Percentiles rank a stretch among this genome's conserved stretches.
Conservation (phyloP, 2,797 vertebrate species). For the Aotus griseimembra region DNA sequence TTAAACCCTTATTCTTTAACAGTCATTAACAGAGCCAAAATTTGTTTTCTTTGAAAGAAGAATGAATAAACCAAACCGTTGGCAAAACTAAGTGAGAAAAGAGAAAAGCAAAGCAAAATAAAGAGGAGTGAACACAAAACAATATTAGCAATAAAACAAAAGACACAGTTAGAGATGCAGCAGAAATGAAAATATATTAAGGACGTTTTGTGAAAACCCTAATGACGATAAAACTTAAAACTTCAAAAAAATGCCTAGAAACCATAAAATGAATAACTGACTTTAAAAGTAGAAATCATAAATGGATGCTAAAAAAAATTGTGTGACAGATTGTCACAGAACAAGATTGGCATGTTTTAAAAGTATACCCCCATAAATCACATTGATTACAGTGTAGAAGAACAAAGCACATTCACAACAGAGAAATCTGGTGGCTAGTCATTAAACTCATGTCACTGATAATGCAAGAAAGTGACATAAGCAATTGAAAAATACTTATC, state of each 20-base stretch:
- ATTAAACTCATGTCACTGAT: background rate
- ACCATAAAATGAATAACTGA: background rate
- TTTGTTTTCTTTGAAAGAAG: background rate
- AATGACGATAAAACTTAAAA: background rate
- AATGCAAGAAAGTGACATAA: background rate
- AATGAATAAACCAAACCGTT: background rate
- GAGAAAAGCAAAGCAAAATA: background rate
- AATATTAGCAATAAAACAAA: background rate
- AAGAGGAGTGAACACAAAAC: background rate
- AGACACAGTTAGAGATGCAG: background rate
- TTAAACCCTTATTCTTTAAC: background rate
- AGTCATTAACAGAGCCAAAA: background rate
- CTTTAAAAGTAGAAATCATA: background rate
- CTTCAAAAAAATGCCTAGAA: background rate
- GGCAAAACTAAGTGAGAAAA: background rate
- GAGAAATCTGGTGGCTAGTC: background rate
- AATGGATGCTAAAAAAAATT: background rate
- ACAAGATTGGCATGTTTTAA: background rate
- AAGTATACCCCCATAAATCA: background rate
- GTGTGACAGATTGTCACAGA: background rate
- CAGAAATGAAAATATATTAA: background rate
- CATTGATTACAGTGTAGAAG: background rate
- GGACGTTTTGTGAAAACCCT: background rate
- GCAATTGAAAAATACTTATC: background rate
- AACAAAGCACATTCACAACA: too few relatives aligned